Base-by-base conservation (phyloP, 2,113 vertebrate genomes). In the Elaphurus davidianus region DNA sequence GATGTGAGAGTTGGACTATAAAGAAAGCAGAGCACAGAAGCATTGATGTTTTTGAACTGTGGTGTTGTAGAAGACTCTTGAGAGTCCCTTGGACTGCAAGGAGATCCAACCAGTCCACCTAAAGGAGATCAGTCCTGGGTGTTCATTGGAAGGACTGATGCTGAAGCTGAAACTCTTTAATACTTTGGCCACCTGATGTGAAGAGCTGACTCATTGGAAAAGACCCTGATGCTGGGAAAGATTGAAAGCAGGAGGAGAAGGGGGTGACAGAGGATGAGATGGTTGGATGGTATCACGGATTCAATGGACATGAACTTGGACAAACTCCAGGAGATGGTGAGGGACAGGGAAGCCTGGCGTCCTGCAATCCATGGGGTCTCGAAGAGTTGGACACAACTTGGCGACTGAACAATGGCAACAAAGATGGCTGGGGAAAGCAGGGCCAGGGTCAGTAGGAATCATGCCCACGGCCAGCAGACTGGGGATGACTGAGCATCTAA, bases 401-500 rank as follows among this genome's bases (percentile, higher is more conserved):
- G 67, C 0, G 1, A 14, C 28, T 62, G 67, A 71, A 71, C 19
- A 71, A 10, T 0, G 0, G 33, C 64, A 36, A 40, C 67, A 71
- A 23, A 71, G 67, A 19, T 3, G 14, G 15, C 54, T 15, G 23
- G 23, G 27, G 4, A 11, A 16, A 14, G 47, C 7, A 17, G 33
- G 64, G 47, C 57, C 62, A 3, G 33, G 30, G 25, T 1, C 7
- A 40, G n/a, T n/a, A 10, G 54, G 17, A 14, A 3, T 33, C 7
- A 7, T 0, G 0, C 27, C 28, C n/a, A 5, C 28, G 17, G 28
- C 64, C 8, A 13, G 2, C 9, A 28, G 28, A 6, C 23, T 7
- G 11, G 28, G 13, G 1, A 1, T 40, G 16, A n/a, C 40, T 0
- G 52, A 40, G 7, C 27, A 5, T 36, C 8, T 21, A 81, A 16